Conservation (phyloP, 2,888 invertebrate genomes). For the Stenurella melanura region DNA sequence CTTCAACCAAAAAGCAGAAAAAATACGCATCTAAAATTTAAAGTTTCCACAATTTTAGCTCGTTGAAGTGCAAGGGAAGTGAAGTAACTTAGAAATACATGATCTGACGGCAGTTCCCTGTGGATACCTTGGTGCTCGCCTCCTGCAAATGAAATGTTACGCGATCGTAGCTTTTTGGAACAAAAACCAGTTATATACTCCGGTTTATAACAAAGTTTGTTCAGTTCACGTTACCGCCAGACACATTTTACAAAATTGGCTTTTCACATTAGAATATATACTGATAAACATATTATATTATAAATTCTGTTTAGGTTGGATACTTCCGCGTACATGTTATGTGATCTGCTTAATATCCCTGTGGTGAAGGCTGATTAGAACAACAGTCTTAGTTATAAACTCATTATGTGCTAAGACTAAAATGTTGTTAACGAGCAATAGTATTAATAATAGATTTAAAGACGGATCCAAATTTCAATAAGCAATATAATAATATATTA, state of each 20-base stretch:
- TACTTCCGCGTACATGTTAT: background rate
- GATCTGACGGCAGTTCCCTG: constrained; percentile 17
- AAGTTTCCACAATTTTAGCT: background rate
- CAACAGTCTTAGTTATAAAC: too few relatives aligned
- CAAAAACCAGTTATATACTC: background rate
- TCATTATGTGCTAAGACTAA: too few relatives aligned
- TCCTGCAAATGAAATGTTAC: constrained; percentile 27
- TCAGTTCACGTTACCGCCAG: constrained; percentile 28
- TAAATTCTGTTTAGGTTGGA: background rate
- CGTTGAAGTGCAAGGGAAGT: background rate
- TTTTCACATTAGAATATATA: constrained; percentile 4
- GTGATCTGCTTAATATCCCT: too few relatives aligned
- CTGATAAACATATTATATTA: background rate
- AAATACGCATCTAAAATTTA: background rate
- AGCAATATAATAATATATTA: too few relatives aligned
- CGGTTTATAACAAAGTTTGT: constrained; percentile 39
- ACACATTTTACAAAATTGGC: constrained; percentile 34
- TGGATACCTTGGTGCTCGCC: constrained; percentile 11
- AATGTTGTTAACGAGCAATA: too few relatives aligned
- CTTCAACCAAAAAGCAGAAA: background rate
- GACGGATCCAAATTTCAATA: too few relatives aligned
- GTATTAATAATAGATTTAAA: too few relatives aligned
- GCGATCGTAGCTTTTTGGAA: constrained; percentile 12
- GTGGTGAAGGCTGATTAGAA: too few relatives aligned
- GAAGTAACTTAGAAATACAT: background rate